Conservation (phyloP, 2,888 invertebrate species). For the Morpho deidamia region DNA sequence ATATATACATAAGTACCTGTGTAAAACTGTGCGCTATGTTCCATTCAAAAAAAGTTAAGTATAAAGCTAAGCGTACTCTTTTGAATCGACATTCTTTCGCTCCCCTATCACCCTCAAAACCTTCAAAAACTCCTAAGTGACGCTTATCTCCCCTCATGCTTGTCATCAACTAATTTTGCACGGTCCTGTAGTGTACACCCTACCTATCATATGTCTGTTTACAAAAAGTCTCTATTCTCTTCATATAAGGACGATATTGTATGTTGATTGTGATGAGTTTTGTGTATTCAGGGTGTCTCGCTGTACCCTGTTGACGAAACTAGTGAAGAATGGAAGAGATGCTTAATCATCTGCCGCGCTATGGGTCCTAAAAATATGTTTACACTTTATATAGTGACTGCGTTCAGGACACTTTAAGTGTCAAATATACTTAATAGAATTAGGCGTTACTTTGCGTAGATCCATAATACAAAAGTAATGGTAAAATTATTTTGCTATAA, state of each 20-base stretch:
- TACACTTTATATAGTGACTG: neutral
- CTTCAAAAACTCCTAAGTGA: conserved; percentile 23
- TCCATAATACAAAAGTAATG: too few relatives aligned
- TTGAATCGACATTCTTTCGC: conserved; percentile 12
- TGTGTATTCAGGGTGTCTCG: neutral
- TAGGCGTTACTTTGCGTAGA: too few relatives aligned
- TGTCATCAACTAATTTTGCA: conserved; percentile 29
- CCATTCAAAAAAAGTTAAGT: neutral
- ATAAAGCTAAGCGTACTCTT: conserved; percentile 9
- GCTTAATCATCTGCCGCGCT: conserved; percentile 18
- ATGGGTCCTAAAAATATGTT: conserved; percentile 18
- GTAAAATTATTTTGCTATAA: too few relatives aligned
- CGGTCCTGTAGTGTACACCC: conserved; percentile 15
- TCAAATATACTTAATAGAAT: too few relatives aligned
- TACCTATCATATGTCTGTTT: neutral
- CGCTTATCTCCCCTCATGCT: conserved; percentile 25
- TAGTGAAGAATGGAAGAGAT: conserved; percentile 16
- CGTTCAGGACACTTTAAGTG: too few relatives aligned
- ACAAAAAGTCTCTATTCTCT: neutral
- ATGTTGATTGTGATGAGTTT: neutral
- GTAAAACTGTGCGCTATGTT: neutral
- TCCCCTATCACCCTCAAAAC: conserved; percentile 16
- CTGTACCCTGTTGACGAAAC: conserved; percentile 18
- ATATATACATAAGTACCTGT: too few relatives aligned
- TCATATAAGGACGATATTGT: conserved; percentile 9